Conservation (phyloP, 2,113 vertebrate species). For the Condylura cristata region DNA sequence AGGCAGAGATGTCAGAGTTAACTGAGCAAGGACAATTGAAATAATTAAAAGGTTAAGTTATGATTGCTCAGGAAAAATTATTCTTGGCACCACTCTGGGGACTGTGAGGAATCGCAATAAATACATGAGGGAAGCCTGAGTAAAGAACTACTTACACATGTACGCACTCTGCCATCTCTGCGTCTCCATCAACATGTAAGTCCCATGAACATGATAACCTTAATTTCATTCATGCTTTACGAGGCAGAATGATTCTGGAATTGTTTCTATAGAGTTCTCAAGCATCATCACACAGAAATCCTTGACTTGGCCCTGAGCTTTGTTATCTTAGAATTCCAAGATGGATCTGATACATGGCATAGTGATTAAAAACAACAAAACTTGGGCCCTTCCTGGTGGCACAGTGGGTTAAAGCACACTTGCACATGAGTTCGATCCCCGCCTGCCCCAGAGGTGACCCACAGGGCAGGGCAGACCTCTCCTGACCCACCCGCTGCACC, state of each 20-base stretch:
- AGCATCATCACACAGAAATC: neutral
- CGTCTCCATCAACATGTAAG: neutral
- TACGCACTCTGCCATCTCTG: neutral
- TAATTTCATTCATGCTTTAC: neutral
- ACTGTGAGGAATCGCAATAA: neutral
- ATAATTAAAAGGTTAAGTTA: slow-evolving; percentile 57
- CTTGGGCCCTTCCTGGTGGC: no score
- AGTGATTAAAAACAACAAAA: neutral
- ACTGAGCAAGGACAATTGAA: neutral
- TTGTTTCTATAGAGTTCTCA: neutral
- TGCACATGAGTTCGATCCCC: no score
- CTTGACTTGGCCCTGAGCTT: neutral
- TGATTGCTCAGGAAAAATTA: neutral
- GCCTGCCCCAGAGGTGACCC: no score
- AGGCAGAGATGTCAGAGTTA: neutral
- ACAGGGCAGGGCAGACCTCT: no score
- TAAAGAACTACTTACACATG: neutral
- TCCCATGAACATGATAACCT: neutral
- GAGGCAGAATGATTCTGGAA: neutral
- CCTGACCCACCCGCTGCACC: no score
- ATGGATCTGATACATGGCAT: neutral
- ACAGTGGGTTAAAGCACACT: no score
- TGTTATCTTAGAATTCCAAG: neutral
- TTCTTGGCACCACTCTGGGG: neutral
- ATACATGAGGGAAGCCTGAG: slow-evolving; percentile 17